A percentile compares a stretch with the other conserved stretches of the same genome.
Conservation (phyloP, 35 echinoderm and acorn worm species). For the Ophioderma brevispina region DNA sequence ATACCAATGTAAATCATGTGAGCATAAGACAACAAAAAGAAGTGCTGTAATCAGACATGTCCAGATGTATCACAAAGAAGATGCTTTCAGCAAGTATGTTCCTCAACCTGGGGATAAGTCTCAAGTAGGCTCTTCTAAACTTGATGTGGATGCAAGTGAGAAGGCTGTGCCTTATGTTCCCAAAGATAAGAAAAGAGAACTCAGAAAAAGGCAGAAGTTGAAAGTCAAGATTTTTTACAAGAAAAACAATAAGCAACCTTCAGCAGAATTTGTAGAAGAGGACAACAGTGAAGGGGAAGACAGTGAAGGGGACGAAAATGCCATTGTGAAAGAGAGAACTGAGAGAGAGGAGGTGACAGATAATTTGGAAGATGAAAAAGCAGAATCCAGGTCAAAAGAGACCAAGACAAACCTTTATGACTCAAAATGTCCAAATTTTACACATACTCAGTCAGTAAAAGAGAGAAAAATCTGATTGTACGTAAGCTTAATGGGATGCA, state of each 20-base stretch:
- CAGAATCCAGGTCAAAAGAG: too few relatives aligned
- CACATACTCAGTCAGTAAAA: neutral
- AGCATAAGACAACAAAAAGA: neutral
- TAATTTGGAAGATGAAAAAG: too few relatives aligned
- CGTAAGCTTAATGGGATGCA: neutral
- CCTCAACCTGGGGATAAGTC: neutral
- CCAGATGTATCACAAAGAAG: conserved; percentile 5
- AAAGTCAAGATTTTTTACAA: neutral
- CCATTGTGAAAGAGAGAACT: too few relatives aligned
- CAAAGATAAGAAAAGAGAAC: neutral
- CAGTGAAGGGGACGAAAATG: too few relatives aligned
- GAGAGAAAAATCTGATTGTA: neutral
- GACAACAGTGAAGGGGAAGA: too few relatives aligned
- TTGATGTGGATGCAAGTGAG: neutral
- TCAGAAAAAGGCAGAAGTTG: neutral
- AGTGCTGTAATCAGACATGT: neutral
- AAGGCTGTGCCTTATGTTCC: too few relatives aligned
- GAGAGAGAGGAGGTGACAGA: too few relatives aligned
- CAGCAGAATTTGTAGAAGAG: neutral
- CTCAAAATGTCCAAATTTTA: neutral
- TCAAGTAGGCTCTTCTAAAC: neutral
- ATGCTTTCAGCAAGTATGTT: neutral
- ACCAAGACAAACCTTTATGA: too few relatives aligned
- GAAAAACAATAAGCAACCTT: neutral
- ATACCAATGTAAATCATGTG: neutral